Percentiles rank a stretch among this genome's conserved stretches.
These are phyloP conservation scores for Tachypleus tridentatus DNA, from an alignment of 1,140 invertebrate genomes.

Conservation along the genomic window DNA sequence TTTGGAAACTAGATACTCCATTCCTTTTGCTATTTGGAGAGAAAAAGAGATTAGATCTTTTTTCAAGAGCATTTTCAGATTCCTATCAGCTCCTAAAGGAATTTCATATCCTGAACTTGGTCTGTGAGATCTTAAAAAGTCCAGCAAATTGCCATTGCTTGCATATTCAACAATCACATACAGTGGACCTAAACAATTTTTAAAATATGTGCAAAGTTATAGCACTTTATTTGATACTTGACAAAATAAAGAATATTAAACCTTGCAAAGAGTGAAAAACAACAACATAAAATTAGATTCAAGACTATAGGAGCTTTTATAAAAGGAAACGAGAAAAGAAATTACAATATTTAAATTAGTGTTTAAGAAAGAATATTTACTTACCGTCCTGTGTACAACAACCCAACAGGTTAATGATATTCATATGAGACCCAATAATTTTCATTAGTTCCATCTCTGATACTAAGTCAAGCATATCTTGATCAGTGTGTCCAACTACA, in stretches of 20 bases:
- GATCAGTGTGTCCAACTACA: slow-evolving; percentile 82
- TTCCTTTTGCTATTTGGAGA: slow-evolving; percentile 86
- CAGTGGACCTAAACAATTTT: slow-evolving; percentile 48
- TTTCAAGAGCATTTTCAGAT: slow-evolving; percentile 11
- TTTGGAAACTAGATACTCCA: slow-evolving; percentile 91
- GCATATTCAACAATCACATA: slow-evolving; percentile 97
- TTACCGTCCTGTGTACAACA: slow-evolving; percentile 83
- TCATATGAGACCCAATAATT: slow-evolving; percentile 93
- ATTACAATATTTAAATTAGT: background rate
- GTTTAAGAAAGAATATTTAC: slow-evolving; percentile 3
- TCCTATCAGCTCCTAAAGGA: slow-evolving; percentile 36
- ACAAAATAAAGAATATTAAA: background rate
- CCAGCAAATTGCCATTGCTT: slow-evolving; percentile 84
- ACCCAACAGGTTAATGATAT: slow-evolving; percentile 93
- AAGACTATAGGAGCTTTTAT: background rate
- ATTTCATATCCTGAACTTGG: slow-evolving; percentile 52
- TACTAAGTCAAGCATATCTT: slow-evolving; percentile 91
- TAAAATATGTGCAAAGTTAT: no score
- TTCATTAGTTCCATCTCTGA: slow-evolving; percentile 99
- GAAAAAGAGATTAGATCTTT: slow-evolving; percentile 84
- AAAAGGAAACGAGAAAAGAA: background rate
- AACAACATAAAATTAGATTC: background rate
- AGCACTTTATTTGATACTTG: no score
- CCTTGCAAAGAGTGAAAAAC: background rate
- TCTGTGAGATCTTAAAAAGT: slow-evolving; percentile 77